Base-by-base conservation (phyloP, 1,140 invertebrate species). In the Apis cerana region DNA sequence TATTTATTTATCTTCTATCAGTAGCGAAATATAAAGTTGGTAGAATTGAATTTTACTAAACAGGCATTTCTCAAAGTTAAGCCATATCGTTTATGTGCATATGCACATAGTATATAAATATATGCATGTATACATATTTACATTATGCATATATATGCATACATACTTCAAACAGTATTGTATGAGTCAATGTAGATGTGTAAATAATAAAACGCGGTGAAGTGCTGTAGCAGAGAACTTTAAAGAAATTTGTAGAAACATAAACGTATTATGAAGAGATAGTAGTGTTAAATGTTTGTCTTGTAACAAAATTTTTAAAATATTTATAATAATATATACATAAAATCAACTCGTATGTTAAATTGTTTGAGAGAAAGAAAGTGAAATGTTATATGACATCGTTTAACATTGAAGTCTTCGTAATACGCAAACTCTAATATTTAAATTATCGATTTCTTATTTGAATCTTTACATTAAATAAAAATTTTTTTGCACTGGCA, bases 131-230 rank as follows among this genome's bases (percentile, higher is more conserved):
- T 56, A n/a, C 27, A 33, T 33, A 64, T 62, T 50, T 23, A 17
- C 17, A n/a, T 77, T 69, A 23, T 33, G 19, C 17, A 11, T 33
- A 27, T 8, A 54, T 4, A 10, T 48, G 19, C 21, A 19, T 33
- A 67, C 58, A 5, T 19, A 43, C 21, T 50, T 65, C 50, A 17
- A 19, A 48, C 27, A 65, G 43, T 50, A 68, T 50, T 43, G 43
- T 75, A 54, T 23, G 52, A 67, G 56, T 81, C 43, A 52, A 75
- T 56, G 79, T 75, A 59, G 52, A 50, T 52, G 79, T 75, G 72
- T 75, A 81, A 81, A 81, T 81, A 81, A 81, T 67, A 81, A 65
- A 75, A 81, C 79, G 79, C 62, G 79, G 62, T 75, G 61, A 74
- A 75, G 61, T 64, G 50, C 43, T 65, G 50, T 80, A 56, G 11